Evolutionary conservation across 2,888 invertebrate species (phyloP), one percentile per base, ranked within the genome.

Genomic region (Amorpha juglandis): DNA sequence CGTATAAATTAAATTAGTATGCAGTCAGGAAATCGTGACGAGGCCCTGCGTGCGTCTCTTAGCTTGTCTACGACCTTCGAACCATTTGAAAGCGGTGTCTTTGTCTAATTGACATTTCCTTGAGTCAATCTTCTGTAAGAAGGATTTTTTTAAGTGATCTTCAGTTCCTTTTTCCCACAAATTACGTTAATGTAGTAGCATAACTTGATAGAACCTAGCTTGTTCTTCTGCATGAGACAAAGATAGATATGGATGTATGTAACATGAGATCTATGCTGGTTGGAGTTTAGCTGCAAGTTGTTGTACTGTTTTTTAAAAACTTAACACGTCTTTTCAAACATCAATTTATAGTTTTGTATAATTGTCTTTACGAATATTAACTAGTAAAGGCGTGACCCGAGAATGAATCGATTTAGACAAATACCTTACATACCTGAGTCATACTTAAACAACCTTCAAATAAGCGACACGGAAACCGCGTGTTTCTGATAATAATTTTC

Each of bases 1-100:
- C 68, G 74, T 84, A 78, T 75, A 74, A 90, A 90, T 88, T 83
- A 66, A 87, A 89, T 90, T 91, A 89, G 84, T 74, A 79, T 76
- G 71, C 69, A 72, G 74, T 67, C 70, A 83, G 82, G 82, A 85
- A 87, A 82, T 87, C 88, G 88, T 89, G 89, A 87, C 81, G 79
- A 68, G 68, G 70, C 70, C 70, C 75, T 75, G 70, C 75, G 70
- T 71, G 69, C 67, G 66, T 70, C 74, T 77, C 74, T 82, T 76
- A 79, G 75, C 74, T 65, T 69, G 68, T 73, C 69, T 69, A 53
- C 69, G 71, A 74, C 78, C 78, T 78, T 79, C 71, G 68, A 64
- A 53, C 62, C 45, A 55, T 21, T 55, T 68, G 63, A 63, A 64
- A 63, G 67, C 63, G 63, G 47, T 64, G 63, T 68, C 62, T 70